A percentile compares a stretch with the other conserved stretches of the same genome.
Conservation (phyloP, 2,113 vertebrate species). For the Pollachius pollachius region DNA sequence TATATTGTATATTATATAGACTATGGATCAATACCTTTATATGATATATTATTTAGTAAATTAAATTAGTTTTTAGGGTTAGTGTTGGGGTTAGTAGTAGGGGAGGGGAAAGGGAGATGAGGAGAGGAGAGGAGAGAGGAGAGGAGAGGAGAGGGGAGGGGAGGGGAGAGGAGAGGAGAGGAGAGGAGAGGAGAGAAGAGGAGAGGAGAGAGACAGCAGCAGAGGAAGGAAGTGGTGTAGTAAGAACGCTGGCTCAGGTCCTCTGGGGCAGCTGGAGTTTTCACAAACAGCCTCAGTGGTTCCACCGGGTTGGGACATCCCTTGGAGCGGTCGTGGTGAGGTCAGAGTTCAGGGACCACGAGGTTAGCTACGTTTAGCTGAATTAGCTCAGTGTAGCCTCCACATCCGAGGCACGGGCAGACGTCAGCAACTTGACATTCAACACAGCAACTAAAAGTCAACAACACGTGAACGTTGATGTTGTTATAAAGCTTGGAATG, state of each 20-base stretch:
- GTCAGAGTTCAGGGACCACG: neutral
- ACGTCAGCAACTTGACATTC: neutral
- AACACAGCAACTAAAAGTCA: no score
- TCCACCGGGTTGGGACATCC: no score
- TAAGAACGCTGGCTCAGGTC: constrained; percentile 18
- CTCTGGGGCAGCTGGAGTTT: neutral
- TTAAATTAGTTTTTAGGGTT: neutral
- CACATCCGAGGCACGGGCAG: neutral
- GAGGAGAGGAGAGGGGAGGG: neutral
- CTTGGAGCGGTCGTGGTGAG: no score
- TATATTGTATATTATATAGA: neutral
- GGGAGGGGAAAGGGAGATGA: neutral
- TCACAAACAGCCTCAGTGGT: neutral
- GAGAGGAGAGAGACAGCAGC: neutral
- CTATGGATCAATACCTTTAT: no score
- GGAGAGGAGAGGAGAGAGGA: constrained; percentile 13
- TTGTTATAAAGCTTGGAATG: no score
- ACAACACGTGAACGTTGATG: no score
- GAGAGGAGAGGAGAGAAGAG: constrained; percentile 6
- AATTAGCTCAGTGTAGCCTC: neutral
- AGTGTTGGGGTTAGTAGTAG: no score
- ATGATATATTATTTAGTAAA: neutral
- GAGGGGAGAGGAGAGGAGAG: neutral
- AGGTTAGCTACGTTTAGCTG: neutral
- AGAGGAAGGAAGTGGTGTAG: neutral